These are phyloP conservation scores for Dendrocopos noguchii DNA, from an alignment of 2,113 vertebrate genomes.

Conservation along the genomic window DNA sequence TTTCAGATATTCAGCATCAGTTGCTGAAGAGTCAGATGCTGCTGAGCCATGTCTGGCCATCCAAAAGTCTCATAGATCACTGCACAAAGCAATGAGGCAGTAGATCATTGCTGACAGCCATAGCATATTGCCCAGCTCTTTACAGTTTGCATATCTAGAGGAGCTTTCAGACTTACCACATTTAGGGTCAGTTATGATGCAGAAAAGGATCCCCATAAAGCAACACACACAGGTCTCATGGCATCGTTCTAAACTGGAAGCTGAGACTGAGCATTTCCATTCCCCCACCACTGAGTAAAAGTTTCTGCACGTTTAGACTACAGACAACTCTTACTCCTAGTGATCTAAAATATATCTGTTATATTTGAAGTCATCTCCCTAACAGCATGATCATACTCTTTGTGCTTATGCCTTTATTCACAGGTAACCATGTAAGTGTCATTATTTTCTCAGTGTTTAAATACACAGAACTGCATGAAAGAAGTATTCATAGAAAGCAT, in stretches of 20 bases:
- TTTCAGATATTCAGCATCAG: background rate
- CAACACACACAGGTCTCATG: background rate
- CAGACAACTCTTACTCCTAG: background rate
- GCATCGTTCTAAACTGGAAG: background rate
- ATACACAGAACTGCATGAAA: background rate
- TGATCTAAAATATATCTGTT: background rate
- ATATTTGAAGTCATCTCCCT: background rate
- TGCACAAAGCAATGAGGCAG: background rate
- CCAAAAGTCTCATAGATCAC: background rate
- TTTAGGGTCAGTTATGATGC: background rate
- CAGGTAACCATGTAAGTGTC: fast-evolving
- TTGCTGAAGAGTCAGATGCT: background rate
- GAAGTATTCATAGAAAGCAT: background rate
- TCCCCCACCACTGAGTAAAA: background rate
- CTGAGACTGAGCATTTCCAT: background rate
- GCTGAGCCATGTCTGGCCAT: background rate
- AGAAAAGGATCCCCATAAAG: background rate
- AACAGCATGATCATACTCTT: background rate
- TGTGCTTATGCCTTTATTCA: background rate
- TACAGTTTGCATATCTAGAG: background rate
- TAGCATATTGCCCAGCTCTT: background rate
- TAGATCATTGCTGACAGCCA: background rate
- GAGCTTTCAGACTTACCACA: background rate
- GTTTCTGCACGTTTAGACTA: background rate
- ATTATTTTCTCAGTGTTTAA: background rate